A percentile compares a stretch with the other conserved stretches of the same genome.
Conservation (phyloP, 2,113 vertebrate species). For the Bungarus multicinctus region DNA sequence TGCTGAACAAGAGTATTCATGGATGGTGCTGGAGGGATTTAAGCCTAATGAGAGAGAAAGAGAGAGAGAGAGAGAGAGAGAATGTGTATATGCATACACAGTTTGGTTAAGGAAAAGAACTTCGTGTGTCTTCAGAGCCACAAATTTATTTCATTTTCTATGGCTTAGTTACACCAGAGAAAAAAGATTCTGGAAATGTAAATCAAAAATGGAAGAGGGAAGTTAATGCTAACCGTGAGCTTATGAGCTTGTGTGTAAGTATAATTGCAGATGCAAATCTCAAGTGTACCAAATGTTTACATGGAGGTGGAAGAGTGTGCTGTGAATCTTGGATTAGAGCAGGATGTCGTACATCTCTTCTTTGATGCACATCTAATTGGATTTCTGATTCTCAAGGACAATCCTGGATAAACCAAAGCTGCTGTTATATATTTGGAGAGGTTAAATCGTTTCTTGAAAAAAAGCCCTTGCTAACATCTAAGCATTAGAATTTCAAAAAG, state of each 20-base stretch:
- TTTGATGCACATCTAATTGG: background rate
- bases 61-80: background rate
- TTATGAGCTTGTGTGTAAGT: background rate
- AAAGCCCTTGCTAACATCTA: background rate
- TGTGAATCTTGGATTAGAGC: background rate
- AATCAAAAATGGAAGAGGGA: background rate
- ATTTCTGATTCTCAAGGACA: background rate
- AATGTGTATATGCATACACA: background rate
- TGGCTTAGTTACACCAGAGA: background rate
- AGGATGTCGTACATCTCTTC: background rate
- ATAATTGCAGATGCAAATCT: background rate
- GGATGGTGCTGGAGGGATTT: background rate
- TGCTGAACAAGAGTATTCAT: too few species aligned
- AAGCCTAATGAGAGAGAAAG: background rate
- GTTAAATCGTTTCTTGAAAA: background rate
- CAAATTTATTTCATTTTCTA: background rate
- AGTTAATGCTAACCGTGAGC: background rate
- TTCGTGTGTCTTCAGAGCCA: background rate
- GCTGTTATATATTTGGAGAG: background rate
- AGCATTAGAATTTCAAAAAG: background rate
- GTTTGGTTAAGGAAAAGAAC: background rate
- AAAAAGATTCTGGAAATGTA: background rate
- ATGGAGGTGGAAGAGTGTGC: background rate
- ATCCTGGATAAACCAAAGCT: background rate
- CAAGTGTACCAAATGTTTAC: background rate